Evolutionary conservation across 2,888 invertebrate species (phyloP), one percentile per base, ranked within the genome.

Genomic region (Drosophila dives): DNA sequence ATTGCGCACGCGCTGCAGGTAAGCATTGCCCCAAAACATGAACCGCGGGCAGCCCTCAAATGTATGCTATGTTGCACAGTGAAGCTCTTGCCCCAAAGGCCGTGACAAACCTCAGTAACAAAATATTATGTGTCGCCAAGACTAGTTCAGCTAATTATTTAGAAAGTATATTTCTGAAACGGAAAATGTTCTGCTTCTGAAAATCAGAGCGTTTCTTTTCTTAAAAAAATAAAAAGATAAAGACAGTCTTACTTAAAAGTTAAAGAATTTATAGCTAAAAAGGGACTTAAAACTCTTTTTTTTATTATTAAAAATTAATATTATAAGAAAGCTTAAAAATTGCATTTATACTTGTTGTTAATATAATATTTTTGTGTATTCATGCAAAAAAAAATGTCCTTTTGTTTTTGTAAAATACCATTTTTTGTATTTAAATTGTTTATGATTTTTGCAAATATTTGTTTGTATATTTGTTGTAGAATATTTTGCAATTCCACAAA

Each of bases 1-100:
- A 66, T 53, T 86, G 84, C 86, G 87, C 86, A 86, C 81, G 86
- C 86, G 86, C 75, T 86, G 72, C 82, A 80, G 86, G 86, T 86
- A 85, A 86, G 85, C 66, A 33, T 53, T 38, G 23, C 33, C 32
- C 33, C 45, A 45, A 54, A 53, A 50, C 51, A 56, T 48, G 58
- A 26, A 20, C 32, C 55, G 49, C 36, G 55, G 59, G 29, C 38
- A 48, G 66, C 71, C 59, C 78, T 23, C 53, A 49, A 77, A 75
- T 75, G 81, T 83, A 75, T 75, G 84, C 79, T 71, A 72, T 55
- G 58, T 17, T 70, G 51, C 8, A 45, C 45, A 45, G 45, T 45
- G 45, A 23, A 12, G 15, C 45, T 45, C 20, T 7, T 2, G 20
- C 12, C 20, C 29, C 12, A 20, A 12, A 38, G 17, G 8, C 34